Evolutionary conservation across 1,140 invertebrate genomes (phyloP), one percentile per base, ranked within the genome.

Genomic region (Lordiphosa stackelbergi): DNA sequence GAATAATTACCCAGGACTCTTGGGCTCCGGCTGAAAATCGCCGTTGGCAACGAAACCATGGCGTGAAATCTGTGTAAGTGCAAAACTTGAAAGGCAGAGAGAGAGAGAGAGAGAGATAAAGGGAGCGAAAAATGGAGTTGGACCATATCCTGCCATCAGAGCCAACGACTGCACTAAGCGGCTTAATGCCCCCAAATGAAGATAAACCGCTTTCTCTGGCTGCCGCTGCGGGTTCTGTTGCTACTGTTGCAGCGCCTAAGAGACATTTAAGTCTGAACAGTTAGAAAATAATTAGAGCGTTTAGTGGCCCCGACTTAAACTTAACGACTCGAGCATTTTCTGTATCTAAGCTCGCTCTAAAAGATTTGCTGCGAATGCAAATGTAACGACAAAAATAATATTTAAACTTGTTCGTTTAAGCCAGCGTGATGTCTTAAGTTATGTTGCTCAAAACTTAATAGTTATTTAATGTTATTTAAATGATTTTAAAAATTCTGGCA

Each of bases 261-360:
- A 72, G 59, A 72, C 72, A 78, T 73, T 83, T 77, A 84, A 83
- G 72, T 83, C 78, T 69, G 41, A 69, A 66, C 78, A 73, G 72
- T 73, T 83, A 59, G 69, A 83, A 81, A 83, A 84, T 83, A 83
- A 83, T 83, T 84, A 83, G 78, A 78, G 78, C 78, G 61, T 84
- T 83, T 79, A 79, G 66, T 81, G 66, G 41, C 47, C 48, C 38
- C 36, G 34, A 24, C n/a, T 22, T 37, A 7, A 49, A 16, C 34
- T 36, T 6, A 16, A 38, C 22, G 24, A 58, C 19, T 31, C 28
- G 31, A 11, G 37, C 13, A 11, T 31, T 46, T 46, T 49, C 2
- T 31, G 28, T 3, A 8, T 31, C 28, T 31, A 8, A 31, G 28
- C 28, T 31, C 0, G 28, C 2, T 7, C 28, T 31, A 3, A 31